These are phyloP conservation scores for Helicolenus hilgendorfi DNA, from an alignment of 2,797 vertebrate genomes.

Conservation along the genomic window DNA sequence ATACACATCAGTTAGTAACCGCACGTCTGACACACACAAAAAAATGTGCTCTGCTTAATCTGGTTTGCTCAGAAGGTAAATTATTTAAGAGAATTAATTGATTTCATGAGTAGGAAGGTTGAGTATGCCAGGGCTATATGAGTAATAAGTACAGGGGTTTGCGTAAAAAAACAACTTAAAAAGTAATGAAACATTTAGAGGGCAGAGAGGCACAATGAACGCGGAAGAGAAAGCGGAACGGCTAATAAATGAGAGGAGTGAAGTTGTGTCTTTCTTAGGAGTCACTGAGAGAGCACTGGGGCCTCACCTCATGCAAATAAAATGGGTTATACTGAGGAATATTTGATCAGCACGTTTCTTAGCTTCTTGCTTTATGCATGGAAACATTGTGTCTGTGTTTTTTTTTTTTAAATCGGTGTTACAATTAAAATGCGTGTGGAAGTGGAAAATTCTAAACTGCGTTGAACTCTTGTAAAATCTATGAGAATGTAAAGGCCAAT, in stretches of 20 bases:
- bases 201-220: slow-evolving; percentile 85
- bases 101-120: slow-evolving; percentile 91
- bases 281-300: slow-evolving; percentile 68
- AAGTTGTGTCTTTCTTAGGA: slow-evolving; percentile 79
- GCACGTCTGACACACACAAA: slow-evolving; percentile 79
- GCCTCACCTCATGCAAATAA: slow-evolving; percentile 74
- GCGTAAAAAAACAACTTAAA: slow-evolving; percentile 90
- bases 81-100: slow-evolving; percentile 93
- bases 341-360: slow-evolving; percentile 66
- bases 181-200: slow-evolving; percentile 92
- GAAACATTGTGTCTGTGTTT: slow-evolving; percentile 21
- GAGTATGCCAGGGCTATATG: slow-evolving; percentile 87
- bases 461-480: slow-evolving; percentile 1
- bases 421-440: slow-evolving; percentile 46
- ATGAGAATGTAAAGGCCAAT: slow-evolving; percentile 23
- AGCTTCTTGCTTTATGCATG: slow-evolving; percentile 37
- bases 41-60: slow-evolving; percentile 87
- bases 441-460: slow-evolving; percentile 14
- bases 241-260: slow-evolving; percentile 88
- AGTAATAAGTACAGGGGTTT: slow-evolving; percentile 89
- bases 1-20: slow-evolving; percentile 79
- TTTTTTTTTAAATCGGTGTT: slow-evolving; percentile 16
- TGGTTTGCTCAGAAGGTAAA: slow-evolving; percentile 89
- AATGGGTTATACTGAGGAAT: slow-evolving; percentile 61
- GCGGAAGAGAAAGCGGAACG: slow-evolving; percentile 67